A percentile compares a stretch with the other conserved stretches of the same genome.
Evolutionary conservation across 2,113 vertebrate genomes (phyloP).

Genomic region (Pteruthius melanotis): DNA sequence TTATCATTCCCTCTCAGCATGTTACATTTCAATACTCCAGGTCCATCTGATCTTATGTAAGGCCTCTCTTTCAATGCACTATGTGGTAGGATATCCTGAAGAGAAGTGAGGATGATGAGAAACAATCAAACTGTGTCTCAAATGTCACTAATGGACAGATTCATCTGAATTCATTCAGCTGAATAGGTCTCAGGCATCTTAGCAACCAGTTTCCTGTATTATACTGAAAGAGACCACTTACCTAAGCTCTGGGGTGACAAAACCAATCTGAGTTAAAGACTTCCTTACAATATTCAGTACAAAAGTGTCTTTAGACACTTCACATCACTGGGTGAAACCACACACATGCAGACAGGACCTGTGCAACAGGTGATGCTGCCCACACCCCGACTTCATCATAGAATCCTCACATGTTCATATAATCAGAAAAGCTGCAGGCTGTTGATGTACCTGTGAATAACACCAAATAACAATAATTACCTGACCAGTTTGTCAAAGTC

Average conservation of each 20-base stretch:
- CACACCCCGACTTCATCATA: background rate
- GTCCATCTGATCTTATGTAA: background rate
- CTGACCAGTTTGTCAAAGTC: background rate
- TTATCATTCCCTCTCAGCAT: background rate
- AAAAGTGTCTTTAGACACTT: background rate
- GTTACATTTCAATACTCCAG: background rate
- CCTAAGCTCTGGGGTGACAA: background rate
- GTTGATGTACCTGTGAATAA: background rate
- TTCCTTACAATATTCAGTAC: background rate
- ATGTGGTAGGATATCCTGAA: background rate
- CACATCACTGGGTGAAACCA: background rate
- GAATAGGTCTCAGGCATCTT: background rate
- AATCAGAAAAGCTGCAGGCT: background rate
- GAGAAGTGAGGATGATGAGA: background rate
- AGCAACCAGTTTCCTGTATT: background rate
- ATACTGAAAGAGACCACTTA: background rate
- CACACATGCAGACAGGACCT: background rate
- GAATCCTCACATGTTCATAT: background rate
- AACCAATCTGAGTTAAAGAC: background rate
- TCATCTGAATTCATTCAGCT: background rate
- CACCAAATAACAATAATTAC: background rate
- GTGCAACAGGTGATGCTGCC: background rate
- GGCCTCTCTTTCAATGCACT: background rate
- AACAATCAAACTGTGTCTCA: background rate
- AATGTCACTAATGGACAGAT: background rate